These are phyloP conservation scores for Cactoblastis cactorum DNA, from an alignment of 2,888 invertebrate species.

Conservation along the genomic window DNA sequence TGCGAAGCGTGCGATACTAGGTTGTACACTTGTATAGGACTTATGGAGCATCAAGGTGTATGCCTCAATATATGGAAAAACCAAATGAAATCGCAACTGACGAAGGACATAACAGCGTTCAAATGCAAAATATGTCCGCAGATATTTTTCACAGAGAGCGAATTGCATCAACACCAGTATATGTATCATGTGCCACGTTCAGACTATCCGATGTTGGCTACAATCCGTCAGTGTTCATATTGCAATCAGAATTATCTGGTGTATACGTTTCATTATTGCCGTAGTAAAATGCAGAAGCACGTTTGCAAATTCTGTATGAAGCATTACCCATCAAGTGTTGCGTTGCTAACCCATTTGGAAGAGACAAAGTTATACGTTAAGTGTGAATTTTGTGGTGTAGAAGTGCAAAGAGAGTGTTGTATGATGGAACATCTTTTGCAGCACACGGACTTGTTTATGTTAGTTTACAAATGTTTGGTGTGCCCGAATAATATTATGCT, in stretches of 20 bases:
- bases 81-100: not conserved
- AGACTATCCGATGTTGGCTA: not conserved
- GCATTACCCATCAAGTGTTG: not conserved
- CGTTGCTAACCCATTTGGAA: not conserved
- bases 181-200: not conserved
- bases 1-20: not conserved
- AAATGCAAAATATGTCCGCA: conserved; percentile 4
- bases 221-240: not conserved
- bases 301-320: not conserved
- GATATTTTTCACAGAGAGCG: not conserved
- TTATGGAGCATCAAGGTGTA: not conserved
- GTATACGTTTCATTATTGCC: not conserved
- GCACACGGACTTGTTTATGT: not conserved
- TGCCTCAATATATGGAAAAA: not conserved
- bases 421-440: not conserved
- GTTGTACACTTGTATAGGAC: not conserved
- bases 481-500: not conserved
- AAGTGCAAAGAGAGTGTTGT: not conserved
- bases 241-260: not conserved
- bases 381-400: not conserved
- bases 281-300: not conserved
- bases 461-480: not conserved
- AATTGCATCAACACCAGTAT: not conserved
- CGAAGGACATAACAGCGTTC: not conserved
- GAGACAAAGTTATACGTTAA: not conserved